Base-by-base conservation (phyloP, 2,888 invertebrate species). In the Anodontia alba region DNA sequence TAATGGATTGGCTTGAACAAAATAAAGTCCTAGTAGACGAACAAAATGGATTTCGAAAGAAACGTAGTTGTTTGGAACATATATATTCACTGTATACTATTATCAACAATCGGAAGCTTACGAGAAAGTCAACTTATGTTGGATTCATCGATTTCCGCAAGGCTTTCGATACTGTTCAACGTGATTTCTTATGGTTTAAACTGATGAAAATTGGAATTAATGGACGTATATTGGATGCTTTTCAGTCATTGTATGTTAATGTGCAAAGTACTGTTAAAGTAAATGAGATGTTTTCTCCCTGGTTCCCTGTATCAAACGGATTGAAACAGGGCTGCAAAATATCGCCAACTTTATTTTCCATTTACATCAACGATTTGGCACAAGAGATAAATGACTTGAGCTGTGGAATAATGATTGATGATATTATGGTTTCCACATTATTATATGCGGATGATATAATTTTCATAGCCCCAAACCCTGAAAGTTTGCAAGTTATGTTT, bases 51-150 rank as follows among this genome's bases (percentile, higher is more conserved):
- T 69, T 43, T 7, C 10, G 69, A 29, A 12, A 69, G 29, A 46
- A 46, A 69, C 69, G 69, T 42, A 69, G 69, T 29, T 69, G 69
- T 20, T 69, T 69, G n/a, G 69, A 69, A 15, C 69, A 69, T 29
- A 69, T 69, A 26, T 69, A 69, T 29, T 43, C 69, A n/a, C 23
- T 69, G 43, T 69, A 69, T 43, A 69, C 43, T 3, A 69, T 69
- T 26, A 15, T 69, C 1, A 69, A 43, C 23, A 69, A 69, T 69
- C 69, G n/a, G n/a, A n/a, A n/a, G n/a, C n/a, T n/a, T n/a, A n/a
- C n/a, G 15, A 10, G 69, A 26, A 23, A 69, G n/a, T 69, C 69
- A 42, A 43, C 43, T 10, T 69, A 42, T 69, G 69, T 43, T 23
- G 23, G 69, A 5, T 69, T 69, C 23, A 33, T 69, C 17, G 69